These are phyloP conservation scores for Chelon auratus DNA, from an alignment of 2,797 vertebrate species.

Conservation along the genomic window DNA sequence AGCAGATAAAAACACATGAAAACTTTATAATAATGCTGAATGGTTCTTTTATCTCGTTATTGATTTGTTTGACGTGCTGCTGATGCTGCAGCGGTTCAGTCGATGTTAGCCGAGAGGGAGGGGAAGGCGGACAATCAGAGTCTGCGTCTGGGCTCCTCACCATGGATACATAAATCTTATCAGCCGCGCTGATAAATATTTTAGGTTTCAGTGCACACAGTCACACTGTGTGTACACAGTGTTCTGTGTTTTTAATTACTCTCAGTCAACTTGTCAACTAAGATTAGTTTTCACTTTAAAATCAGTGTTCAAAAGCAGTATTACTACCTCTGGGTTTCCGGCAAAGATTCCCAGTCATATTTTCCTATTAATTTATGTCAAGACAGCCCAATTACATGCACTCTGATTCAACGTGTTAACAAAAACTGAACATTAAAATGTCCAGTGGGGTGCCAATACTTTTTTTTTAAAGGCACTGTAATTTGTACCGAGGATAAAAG, in stretches of 20 bases:
- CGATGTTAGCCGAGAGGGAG: not conserved
- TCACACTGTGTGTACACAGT: not conserved
- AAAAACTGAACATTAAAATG: constrained; percentile 12
- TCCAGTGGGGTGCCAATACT: not conserved
- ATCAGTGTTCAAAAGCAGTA: not conserved
- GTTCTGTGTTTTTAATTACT: not conserved
- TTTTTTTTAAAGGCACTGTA: constrained; percentile 13
- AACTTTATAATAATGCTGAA: constrained; percentile 50
- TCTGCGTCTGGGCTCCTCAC: constrained; percentile 53
- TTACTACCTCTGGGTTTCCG: no score
- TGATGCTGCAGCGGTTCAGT: constrained; percentile 34
- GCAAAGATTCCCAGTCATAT: no score
- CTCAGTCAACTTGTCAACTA: not conserved
- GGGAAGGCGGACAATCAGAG: not conserved
- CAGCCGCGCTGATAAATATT: constrained; percentile 19
- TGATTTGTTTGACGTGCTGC: constrained; percentile 68
- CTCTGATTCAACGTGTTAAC: not conserved
- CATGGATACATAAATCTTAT: constrained; percentile 70
- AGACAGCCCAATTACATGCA: not conserved
- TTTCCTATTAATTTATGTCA: not conserved
- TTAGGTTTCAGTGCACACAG: not conserved
- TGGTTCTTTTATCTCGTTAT: constrained; percentile 63
- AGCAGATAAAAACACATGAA: constrained; percentile 40
- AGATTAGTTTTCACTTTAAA: constrained; percentile 8
- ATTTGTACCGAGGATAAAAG: constrained; percentile 39